Evolutionary conservation across 2,888 invertebrate genomes (phyloP), one percentile per base, ranked within the genome.

Genomic region (Dinocampus coccinellae): DNA sequence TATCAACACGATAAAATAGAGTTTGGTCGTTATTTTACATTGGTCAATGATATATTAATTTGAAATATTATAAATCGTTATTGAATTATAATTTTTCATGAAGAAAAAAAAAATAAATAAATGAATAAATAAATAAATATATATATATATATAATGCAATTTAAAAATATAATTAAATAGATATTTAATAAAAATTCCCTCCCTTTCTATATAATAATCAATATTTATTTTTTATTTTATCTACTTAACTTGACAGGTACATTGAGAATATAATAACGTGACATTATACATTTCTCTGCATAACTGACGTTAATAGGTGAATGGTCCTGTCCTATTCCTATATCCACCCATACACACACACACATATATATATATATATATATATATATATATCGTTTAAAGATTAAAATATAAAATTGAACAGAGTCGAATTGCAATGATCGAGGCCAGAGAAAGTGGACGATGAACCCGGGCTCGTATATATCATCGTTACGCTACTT

Each of bases 401-500:
- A 10, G 26, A 26, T n/a, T 55, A n/a, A n/a, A 1, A 63, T 42
- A 42, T 13, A 52, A 29, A 34, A 33, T 33, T 36, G 55, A 33
- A n/a, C n/a, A 34, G 36, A 55, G 53, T 22, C 65, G 36, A 53
- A 34, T 53, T 33, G 65, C 34, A 34, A 77, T 73, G 77, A 82
- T 80, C 78, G 81, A 77, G 82, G 82, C 76, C 81, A 79, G 82
- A 82, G 82, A 82, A 82, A 82, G 82, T 82, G 80, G 82, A 77
- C 82, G 77, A 82, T 82, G 82, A 82, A 82, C 82, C 81, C 81
- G 81, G 79, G 73, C 60, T 55, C 66, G 53, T 29, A 60, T 58
- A 24, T 65, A 72, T 69, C 69, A 72, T 65, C 77, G 76, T 80
- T 81, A 80, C 79, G 81, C 80, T 80, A 74, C 77, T 80, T 77